Evolutionary conservation across 1,140 invertebrate species (phyloP), one percentile per base, ranked within the genome.

Genomic region (Nylanderia fulva): DNA sequence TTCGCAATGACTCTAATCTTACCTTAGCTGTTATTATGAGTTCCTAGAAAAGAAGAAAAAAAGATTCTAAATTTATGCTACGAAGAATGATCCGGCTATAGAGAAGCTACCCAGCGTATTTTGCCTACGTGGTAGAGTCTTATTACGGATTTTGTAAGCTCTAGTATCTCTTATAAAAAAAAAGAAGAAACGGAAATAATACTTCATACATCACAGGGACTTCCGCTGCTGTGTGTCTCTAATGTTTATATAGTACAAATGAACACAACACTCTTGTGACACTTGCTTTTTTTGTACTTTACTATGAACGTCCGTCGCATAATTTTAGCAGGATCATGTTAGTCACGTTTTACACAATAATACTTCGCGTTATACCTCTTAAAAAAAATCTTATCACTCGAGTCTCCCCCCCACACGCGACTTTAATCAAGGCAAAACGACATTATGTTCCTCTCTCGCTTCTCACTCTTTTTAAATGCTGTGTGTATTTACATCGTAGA

Each of bases 181-280:
- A 15, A 42, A 42, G 11, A 42, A 45, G 18, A 48, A 48, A 66
- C 15, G 63, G 33, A 68, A 54, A 63, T 39, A 69, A 27, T 69
- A 66, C 29, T 68, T 68, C 18, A 21, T 68, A 39, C 48, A 71
- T 58, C 24, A 36, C 52, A 72, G 77, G 36, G 66, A 82, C 33
- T 80, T 82, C n/a, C 36, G 36, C 77, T 56, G 64, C 77, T 82
- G 36, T 36, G 18, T 85, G 45, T 88, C 87, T 79, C 58, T 85
- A 85, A 88, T 85, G 63, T 88, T 64, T 79, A 56, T 60, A 87
- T 87, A 85, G 86, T 88, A 88, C 82, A 85, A 88, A 85, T 42
- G 42, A 85, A 79, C 63, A 52, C 54, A 85, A 88, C 13, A 77
- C 66, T 58, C 69, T 52, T 54, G 77, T 85, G 72, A 58, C 42